phyloP scores from a whole-genome alignment of 30 jellyfish, hydroid and myxozoan genomes.

The Aurelia aurita region DNA sequence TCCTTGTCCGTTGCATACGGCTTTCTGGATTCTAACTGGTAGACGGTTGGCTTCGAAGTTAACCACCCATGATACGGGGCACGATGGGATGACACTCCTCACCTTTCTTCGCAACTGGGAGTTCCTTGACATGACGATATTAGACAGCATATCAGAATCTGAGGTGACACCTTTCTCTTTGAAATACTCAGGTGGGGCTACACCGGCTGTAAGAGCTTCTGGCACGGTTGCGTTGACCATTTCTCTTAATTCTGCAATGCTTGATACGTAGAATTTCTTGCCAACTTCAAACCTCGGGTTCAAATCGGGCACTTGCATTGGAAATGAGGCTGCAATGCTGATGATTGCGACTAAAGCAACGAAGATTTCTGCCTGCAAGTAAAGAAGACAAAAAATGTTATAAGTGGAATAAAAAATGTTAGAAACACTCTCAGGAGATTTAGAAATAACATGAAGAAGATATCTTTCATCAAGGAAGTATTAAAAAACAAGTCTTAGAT shows the following conservation, averaged over 20 bases:
- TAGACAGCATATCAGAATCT: conserved; percentile 32
- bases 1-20: conserved; percentile 54
- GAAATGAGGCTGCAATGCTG: conserved; percentile 52
- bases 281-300: conserved; percentile 21
- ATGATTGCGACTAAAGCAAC: conserved; percentile 5
- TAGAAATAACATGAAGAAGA: no score
- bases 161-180: neutral
- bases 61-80: conserved; percentile 63
- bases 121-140: conserved; percentile 5
- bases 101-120: neutral
- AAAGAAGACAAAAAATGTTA: neutral
- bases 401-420: neutral
- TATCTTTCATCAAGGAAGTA: no score
- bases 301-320: conserved; percentile 32
- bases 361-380: conserved; percentile 18
- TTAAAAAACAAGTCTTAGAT: no score
- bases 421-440: no score
- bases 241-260: conserved; percentile 26
- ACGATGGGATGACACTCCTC: conserved; percentile 31
- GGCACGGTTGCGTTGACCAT: conserved; percentile 54
- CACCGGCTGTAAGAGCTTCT: conserved; percentile 32
- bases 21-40: conserved; percentile 47
- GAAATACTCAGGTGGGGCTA: conserved; percentile 64
- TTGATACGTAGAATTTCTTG: conserved; percentile 27
- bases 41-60: conserved; percentile 40